Percentiles rank a stretch among this genome's conserved stretches.
phyloP scores from a whole-genome alignment of 2,113 vertebrate species.

The Orcinus orca region DNA sequence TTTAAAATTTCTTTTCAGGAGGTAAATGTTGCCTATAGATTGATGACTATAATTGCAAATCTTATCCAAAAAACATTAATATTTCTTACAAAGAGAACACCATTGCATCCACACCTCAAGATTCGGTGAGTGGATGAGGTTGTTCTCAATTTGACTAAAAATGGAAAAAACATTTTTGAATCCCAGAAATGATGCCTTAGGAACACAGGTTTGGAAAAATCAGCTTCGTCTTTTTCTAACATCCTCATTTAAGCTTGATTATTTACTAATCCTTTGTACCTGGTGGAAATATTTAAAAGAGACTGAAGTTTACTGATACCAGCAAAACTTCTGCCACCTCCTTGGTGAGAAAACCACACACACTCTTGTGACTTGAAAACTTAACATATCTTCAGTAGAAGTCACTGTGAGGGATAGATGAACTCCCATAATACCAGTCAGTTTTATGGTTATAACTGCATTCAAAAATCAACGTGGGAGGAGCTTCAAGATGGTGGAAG shows the following conservation, averaged over 20 bases:
- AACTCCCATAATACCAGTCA: neutral
- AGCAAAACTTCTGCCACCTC: neutral
- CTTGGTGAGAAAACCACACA: neutral
- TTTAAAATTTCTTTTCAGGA: neutral
- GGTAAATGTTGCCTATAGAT: neutral
- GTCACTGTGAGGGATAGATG: neutral
- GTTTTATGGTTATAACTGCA: neutral
- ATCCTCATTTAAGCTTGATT: neutral
- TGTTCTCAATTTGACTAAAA: neutral
- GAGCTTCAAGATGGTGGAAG: too few relatives aligned
- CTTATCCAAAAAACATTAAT: neutral
- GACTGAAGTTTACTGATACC: neutral
- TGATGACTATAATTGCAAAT: neutral
- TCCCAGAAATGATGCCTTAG: neutral
- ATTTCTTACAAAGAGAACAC: neutral
- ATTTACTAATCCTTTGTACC: neutral
- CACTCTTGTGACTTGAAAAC: neutral
- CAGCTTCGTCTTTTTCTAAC: neutral
- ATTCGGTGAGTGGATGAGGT: neutral
- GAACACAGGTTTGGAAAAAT: neutral
- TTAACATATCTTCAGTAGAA: neutral
- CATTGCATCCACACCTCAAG: neutral
- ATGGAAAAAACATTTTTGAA: neutral
- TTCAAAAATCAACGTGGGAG: neutral
- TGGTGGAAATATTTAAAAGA: neutral